phyloP scores from a whole-genome alignment of 2,888 invertebrate genomes.

The Drosophila neutralis region DNA sequence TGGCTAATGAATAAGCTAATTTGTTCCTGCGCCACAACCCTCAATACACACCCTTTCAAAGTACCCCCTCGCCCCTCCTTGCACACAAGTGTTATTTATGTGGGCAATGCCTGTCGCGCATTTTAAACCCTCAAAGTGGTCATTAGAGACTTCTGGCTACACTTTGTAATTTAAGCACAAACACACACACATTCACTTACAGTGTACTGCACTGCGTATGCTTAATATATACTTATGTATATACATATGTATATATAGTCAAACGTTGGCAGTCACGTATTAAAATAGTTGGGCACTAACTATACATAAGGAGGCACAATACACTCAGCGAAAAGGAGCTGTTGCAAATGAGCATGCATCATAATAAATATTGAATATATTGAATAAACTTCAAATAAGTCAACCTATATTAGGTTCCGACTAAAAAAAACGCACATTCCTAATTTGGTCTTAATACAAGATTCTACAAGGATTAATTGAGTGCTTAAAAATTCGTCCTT shows the following conservation, averaged over 20 bases:
- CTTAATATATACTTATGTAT: conserved; percentile 64
- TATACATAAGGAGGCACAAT: background rate
- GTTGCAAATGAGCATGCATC: background rate
- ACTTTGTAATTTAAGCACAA: conserved; percentile 63
- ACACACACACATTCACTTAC: conserved; percentile 22
- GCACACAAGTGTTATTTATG: conserved; percentile 68
- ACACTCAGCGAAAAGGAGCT: background rate
- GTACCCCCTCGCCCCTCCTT: background rate
- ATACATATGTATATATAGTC: conserved; percentile 48
- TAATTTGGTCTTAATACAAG: too few relatives aligned
- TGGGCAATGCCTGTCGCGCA: conserved; percentile 76
- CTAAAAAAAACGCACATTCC: too few relatives aligned
- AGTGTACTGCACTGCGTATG: conserved; percentile 67
- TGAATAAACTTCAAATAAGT: too few relatives aligned
- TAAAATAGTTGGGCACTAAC: conserved; percentile 57
- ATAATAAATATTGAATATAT: too few relatives aligned
- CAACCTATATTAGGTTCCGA: accelerated
- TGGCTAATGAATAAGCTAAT: conserved; percentile 81
- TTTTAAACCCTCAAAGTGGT: conserved; percentile 81
- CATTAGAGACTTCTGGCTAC: conserved; percentile 76
- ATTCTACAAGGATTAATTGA: background rate
- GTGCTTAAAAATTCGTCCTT: background rate
- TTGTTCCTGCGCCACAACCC: conserved; percentile 51
- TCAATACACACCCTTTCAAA: background rate
- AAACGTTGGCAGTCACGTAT: conserved; percentile 58